A percentile compares a stretch with the other conserved stretches of the same genome.
Evolutionary conservation across 2,888 invertebrate genomes (phyloP).

Genomic region (Cephus rjabovi): DNA sequence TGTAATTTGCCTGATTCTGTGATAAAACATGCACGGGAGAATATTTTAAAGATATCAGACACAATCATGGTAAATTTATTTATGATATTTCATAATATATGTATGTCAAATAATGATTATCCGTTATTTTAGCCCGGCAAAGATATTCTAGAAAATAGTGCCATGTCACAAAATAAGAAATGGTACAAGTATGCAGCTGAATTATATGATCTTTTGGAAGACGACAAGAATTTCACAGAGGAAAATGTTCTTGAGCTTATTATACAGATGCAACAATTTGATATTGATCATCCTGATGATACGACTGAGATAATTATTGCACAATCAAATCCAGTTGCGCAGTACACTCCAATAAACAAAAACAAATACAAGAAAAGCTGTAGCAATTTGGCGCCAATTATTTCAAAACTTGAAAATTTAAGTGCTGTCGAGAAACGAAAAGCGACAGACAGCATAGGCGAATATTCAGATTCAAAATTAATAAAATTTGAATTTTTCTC

Average conservation of each 20-base stretch:
- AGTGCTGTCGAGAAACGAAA: too few relatives aligned
- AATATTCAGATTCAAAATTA: too few relatives aligned
- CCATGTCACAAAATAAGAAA: conserved; percentile 19
- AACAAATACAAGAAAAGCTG: not conserved
- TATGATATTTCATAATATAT: not conserved
- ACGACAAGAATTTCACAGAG: conserved; percentile 24
- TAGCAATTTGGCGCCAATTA: not conserved
- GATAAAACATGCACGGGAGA: conserved; percentile 69
- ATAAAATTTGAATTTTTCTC: too few relatives aligned
- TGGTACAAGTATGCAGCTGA: conserved; percentile 30
- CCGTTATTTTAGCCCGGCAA: not conserved
- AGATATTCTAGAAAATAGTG: not conserved
- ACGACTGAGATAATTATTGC: not conserved
- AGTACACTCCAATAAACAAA: not conserved
- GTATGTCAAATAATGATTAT: not conserved
- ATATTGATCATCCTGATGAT: not conserved
- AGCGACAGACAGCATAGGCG: too few relatives aligned
- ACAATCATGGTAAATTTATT: conserved; percentile 60
- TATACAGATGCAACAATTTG: conserved; percentile 20
- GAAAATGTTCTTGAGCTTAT: conserved; percentile 31
- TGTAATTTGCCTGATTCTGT: conserved; percentile 73
- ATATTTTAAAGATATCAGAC: conserved; percentile 65
- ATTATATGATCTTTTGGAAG: conserved; percentile 33
- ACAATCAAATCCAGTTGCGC: not conserved
- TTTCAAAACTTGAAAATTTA: not conserved